phyloP scores from a whole-genome alignment of 2,888 invertebrate genomes.

The Luperina testacea region DNA sequence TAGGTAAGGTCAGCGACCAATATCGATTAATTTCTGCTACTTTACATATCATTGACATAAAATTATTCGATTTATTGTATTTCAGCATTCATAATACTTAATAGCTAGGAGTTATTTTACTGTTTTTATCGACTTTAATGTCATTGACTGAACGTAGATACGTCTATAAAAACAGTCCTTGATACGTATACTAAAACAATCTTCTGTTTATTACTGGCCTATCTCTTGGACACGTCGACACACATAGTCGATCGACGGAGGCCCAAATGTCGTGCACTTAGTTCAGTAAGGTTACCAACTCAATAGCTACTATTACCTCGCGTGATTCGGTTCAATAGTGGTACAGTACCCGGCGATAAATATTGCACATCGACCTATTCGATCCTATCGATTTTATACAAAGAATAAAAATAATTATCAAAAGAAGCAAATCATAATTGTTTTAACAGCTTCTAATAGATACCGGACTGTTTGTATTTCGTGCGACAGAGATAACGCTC shows the following conservation, averaged over 20 bases:
- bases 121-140: not conserved
- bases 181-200: not conserved
- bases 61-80: not conserved
- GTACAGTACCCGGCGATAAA: no score
- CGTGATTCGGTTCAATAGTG: slow-evolving; percentile 30
- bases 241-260: slow-evolving; percentile 39
- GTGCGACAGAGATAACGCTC: no score
- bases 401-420: no score
- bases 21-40: not conserved
- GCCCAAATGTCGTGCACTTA: slow-evolving; percentile 74
- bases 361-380: no score
- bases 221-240: slow-evolving; percentile 66
- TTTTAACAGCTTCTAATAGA: no score
- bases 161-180: not conserved
- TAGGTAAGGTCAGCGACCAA: not conserved
- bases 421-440: no score
- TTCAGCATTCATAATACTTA: no score
- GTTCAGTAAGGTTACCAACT: slow-evolving; percentile 80
- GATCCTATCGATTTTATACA: no score
- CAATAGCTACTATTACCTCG: slow-evolving; percentile 64
- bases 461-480: no score
- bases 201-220: not conserved
- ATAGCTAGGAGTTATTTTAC: no score
- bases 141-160: not conserved
- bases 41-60: not conserved